A percentile compares a stretch with the other conserved stretches of the same genome.
These are phyloP conservation scores for Coreoperca whiteheadi DNA, from an alignment of 2,113 vertebrate genomes.

Conservation along the genomic window DNA sequence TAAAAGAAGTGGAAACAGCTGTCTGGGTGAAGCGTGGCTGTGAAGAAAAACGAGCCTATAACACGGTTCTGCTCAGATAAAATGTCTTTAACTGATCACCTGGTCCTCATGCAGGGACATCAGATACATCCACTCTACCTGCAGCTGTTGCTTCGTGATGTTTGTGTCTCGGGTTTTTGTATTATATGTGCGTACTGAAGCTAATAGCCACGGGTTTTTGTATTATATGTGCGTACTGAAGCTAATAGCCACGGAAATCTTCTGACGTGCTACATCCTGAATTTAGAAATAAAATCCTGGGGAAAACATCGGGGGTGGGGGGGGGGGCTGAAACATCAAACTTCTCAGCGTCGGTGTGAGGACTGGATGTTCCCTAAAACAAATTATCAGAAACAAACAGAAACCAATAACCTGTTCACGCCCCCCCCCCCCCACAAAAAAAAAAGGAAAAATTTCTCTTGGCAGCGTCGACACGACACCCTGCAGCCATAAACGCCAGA, in stretches of 20 bases:
- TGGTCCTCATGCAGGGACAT: background rate
- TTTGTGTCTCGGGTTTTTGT: background rate
- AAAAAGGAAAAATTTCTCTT: slow-evolving; percentile 41
- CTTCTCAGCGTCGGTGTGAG: background rate
- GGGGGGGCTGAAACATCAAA: background rate
- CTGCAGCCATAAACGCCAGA: slow-evolving; percentile 56
- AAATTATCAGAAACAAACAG: slow-evolving; percentile 74
- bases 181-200: background rate
- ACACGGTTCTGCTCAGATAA: slow-evolving; percentile 20
- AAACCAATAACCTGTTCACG: slow-evolving; percentile 62
- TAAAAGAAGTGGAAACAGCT: background rate
- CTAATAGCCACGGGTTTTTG: background rate
- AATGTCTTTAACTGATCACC: slow-evolving; percentile 18
- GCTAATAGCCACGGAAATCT: background rate
- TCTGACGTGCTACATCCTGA: background rate
- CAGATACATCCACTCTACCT: slow-evolving; percentile 6
- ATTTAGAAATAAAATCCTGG: slow-evolving; percentile 5
- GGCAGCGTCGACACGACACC: slow-evolving; percentile 41
- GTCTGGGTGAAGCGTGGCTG: background rate
- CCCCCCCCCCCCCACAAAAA: background rate
- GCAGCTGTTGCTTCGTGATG: background rate
- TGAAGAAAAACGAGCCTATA: too few species aligned
- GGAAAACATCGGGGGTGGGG: background rate
- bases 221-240: background rate
- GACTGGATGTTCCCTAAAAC: slow-evolving; percentile 49